Percentiles rank a stretch among this genome's conserved stretches.
These are phyloP conservation scores for Siniperca obscura DNA, from an alignment of 2,797 vertebrate genomes.

Conservation along the genomic window DNA sequence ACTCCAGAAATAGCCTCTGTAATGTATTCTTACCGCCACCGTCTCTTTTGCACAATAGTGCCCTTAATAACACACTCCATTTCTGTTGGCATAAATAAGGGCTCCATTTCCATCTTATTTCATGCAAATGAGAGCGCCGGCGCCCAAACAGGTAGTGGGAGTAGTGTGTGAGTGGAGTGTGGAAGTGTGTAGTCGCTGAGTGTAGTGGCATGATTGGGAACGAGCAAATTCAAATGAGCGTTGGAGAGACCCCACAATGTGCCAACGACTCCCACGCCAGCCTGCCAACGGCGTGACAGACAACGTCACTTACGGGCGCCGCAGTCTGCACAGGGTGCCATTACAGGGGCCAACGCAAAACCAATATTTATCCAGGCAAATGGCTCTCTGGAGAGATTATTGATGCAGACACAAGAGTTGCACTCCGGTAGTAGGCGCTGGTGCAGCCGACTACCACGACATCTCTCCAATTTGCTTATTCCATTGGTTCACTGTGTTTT, in stretches of 20 bases:
- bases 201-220: constrained; percentile 81
- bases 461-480: constrained; percentile 40
- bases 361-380: constrained; percentile 85
- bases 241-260: constrained; percentile 82
- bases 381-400: constrained; percentile 81
- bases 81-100: constrained; percentile 89
- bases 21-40: constrained; percentile 86
- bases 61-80: constrained; percentile 88
- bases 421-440: constrained; percentile 66
- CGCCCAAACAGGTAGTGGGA: constrained; percentile 86
- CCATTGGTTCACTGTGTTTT: constrained; percentile 39
- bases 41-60: constrained; percentile 87
- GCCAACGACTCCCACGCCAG: constrained; percentile 84
- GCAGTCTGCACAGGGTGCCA: constrained; percentile 76
- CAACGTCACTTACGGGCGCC: constrained; percentile 80
- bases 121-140: constrained; percentile 84
- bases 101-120: constrained; percentile 88
- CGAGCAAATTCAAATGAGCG: constrained; percentile 83
- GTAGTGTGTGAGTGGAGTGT: constrained; percentile 81
- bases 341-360: constrained; percentile 81
- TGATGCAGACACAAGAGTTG: constrained; percentile 72
- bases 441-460: constrained; percentile 39
- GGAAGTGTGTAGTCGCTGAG: constrained; percentile 78
- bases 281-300: constrained; percentile 82
- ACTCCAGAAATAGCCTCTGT: constrained; percentile 86